Conservation (phyloP, 1,140 invertebrate species). For the Catajapyx aquilonaris region DNA sequence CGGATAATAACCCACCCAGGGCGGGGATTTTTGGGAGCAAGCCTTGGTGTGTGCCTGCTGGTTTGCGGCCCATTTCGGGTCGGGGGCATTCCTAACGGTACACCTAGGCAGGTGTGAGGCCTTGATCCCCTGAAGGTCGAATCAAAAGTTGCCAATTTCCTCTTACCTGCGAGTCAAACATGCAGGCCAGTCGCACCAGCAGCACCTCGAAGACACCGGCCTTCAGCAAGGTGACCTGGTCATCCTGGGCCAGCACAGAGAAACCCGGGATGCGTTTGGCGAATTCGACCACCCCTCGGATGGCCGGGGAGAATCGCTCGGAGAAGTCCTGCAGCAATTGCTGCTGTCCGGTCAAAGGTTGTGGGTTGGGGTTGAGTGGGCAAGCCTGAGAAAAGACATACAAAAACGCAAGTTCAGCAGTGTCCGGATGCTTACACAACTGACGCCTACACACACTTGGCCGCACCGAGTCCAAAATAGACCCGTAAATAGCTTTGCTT, state of each 20-base stretch:
- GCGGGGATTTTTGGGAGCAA: too few relatives aligned
- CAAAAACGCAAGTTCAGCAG: slow-evolving; percentile 11
- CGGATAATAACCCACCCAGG: too few relatives aligned
- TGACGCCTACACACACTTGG: too few relatives aligned
- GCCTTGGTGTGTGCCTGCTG: too few relatives aligned
- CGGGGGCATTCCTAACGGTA: too few relatives aligned
- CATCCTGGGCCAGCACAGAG: slow-evolving; percentile 77
- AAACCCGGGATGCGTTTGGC: slow-evolving; percentile 95
- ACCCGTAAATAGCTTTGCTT: too few relatives aligned
- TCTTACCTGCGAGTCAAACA: slow-evolving; percentile 58
- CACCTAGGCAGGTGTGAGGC: too few relatives aligned
- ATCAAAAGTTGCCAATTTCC: too few relatives aligned
- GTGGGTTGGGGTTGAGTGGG: slow-evolving; percentile 80
- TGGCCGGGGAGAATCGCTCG: slow-evolving; percentile 82
- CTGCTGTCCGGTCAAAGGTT: slow-evolving; percentile 51
- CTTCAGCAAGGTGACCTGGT: slow-evolving; percentile 90
- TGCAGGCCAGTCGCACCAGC: slow-evolving; percentile 75
- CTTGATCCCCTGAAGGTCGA: too few relatives aligned
- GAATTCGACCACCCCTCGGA: slow-evolving; percentile 92
- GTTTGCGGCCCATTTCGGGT: too few relatives aligned
- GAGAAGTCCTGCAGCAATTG: slow-evolving; percentile 70
- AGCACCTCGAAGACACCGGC: slow-evolving; percentile 87
- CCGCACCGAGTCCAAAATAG: too few relatives aligned
- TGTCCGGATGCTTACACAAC: too few relatives aligned
- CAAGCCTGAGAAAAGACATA: slow-evolving; percentile 60